These are phyloP conservation scores for Philonicus albiceps DNA, from an alignment of 2,888 invertebrate species.

Conservation along the genomic window DNA sequence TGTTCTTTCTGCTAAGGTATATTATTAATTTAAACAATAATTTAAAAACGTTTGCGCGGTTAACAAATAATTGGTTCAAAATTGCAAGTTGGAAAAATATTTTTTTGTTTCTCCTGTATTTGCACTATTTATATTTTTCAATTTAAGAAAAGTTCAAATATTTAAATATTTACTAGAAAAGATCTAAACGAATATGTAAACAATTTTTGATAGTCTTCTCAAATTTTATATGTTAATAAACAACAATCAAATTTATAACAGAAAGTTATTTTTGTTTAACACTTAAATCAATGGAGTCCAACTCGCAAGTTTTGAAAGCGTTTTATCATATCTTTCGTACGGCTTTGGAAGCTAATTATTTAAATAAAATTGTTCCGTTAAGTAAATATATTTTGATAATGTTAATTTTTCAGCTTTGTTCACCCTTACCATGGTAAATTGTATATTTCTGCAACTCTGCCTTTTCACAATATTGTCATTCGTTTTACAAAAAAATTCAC, in stretches of 20 bases:
- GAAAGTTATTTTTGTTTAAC: background rate
- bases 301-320: background rate
- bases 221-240: background rate
- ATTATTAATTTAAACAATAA: background rate
- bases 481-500: constrained; percentile 37
- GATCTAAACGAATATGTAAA: background rate
- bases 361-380: constrained; percentile 1
- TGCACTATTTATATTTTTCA: background rate
- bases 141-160: background rate
- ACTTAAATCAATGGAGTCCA: background rate
- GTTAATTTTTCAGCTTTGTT: background rate
- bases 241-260: background rate
- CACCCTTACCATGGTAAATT: background rate
- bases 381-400: constrained; percentile 11
- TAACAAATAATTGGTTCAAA: background rate
- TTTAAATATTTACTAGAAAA: background rate
- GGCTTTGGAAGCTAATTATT: background rate
- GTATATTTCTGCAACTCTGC: constrained; percentile 8
- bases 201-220: background rate
- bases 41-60: background rate
- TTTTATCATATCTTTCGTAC: background rate
- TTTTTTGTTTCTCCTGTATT: background rate
- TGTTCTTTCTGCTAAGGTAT: background rate
- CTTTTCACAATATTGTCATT: constrained; percentile 31
- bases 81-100: background rate